Evolutionary conservation across 2,113 vertebrate species (phyloP).

Genomic region (Dendropsophus ebraccatus): DNA sequence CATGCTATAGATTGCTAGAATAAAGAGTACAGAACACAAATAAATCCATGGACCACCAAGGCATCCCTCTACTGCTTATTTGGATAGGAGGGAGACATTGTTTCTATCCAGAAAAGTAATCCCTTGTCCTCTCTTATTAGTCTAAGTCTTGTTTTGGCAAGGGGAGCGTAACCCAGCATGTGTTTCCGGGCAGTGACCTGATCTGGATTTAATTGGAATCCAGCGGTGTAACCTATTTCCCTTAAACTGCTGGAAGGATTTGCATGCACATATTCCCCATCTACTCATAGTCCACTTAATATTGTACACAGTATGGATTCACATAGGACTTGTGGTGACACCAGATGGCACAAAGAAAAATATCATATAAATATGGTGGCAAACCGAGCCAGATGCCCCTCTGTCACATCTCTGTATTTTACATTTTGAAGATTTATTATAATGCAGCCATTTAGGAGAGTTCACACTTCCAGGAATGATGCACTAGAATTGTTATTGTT

Average conservation of each 20-base stretch:
- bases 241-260: conserved; percentile 55
- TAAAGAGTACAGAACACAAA: conserved; percentile 57
- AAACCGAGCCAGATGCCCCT: background rate
- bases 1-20: conserved; percentile 43
- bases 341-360: conserved; percentile 1
- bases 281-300: background rate
- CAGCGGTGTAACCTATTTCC: conserved; percentile 31
- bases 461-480: background rate
- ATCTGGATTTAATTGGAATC: conserved; percentile 54
- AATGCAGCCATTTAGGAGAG: background rate
- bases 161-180: conserved; percentile 18
- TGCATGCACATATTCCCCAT: background rate
- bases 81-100: conserved; percentile 28
- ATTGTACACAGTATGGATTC: background rate
- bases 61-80: background rate
- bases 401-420: background rate
- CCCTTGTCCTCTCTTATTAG: conserved; percentile 39
- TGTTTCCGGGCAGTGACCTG: conserved; percentile 11
- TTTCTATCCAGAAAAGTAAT: conserved; percentile 27
- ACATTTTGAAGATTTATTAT: background rate
- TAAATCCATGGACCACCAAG: background rate
- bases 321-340: too few relatives aligned
- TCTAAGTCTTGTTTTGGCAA: conserved; percentile 24
- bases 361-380: background rate
- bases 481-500: background rate